These are phyloP conservation scores for Watsonalla cultraria DNA, from an alignment of 2,888 invertebrate genomes.

Conservation along the genomic window DNA sequence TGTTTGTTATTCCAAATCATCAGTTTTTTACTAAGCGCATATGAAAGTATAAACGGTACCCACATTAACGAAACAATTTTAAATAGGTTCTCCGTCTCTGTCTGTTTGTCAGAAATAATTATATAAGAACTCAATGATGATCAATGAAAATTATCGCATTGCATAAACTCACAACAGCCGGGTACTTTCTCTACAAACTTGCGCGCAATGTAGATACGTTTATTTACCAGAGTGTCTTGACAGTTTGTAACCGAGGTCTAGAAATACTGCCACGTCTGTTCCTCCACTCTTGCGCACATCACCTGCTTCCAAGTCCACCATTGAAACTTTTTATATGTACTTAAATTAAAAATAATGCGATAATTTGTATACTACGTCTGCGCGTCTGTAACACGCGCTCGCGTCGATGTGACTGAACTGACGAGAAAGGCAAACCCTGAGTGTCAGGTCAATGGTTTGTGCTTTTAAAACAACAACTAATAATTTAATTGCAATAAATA, in stretches of 20 bases:
- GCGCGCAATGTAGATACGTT: constrained; percentile 12
- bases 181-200: constrained; percentile 16
- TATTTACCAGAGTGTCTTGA: constrained; percentile 23
- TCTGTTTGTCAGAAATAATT: too few species aligned
- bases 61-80: too few species aligned
- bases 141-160: background rate
- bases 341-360: background rate
- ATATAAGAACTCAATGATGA: too few species aligned
- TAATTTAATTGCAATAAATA: too few species aligned
- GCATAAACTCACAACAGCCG: background rate
- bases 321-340: background rate
- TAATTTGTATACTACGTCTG: background rate
- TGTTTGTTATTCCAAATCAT: too few species aligned
- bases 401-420: constrained; percentile 16
- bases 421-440: background rate
- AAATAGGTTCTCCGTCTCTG: too few species aligned
- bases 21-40: too few species aligned
- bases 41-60: too few species aligned
- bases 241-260: constrained; percentile 29
- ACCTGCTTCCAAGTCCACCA: constrained; percentile 25
- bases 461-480: too few species aligned
- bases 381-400: background rate
- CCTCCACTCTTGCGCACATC: constrained; percentile 8
- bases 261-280: constrained; percentile 29
- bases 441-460: background rate